Evolutionary conservation across 2,888 invertebrate species (phyloP), one percentile per base, ranked within the genome.

Genomic region (Acleris holmiana): DNA sequence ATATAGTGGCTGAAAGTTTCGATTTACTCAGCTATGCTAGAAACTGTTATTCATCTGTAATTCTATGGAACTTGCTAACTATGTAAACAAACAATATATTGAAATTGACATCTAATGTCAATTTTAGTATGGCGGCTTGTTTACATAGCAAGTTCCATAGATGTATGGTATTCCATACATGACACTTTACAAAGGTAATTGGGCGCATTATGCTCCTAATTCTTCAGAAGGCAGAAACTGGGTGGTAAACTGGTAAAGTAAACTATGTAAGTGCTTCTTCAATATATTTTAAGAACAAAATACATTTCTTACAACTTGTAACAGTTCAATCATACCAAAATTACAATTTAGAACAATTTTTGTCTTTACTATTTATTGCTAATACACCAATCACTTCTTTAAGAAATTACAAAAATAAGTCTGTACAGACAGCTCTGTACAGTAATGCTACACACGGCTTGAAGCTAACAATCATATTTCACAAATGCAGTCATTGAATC

Each of bases 281-380:
- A 84, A 86, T 91, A 90, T 91, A 91, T 89, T 91, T 90, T 84
- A 85, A 90, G 88, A 87, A 89, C 88, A 90, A 91, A 91, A 91
- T 90, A 89, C 88, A 90, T 86, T 90, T 90, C 85, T 89, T 87
- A 88, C 83, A 91, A 87, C 85, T 86, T 82, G 73, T 85, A 91
- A 91, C 90, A 91, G 84, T 88, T 86, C 86, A 86, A 89, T 88
- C 86, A 88, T 88, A 85, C 85, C 82, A 87, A 86, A 65, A 88
- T 86, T 89, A 87, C 85, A 87, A 85, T 84, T 84, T 83, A 73
- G 83, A 84, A 85, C 83, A 86, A 85, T 56, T 69, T 76, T 73
- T 79, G 71, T 74, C 75, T 70, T 72, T 64, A 79, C 75, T 75
- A 82, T 78, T 77, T 75, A 82, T 78, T 77, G 73, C 75, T 78